Evolutionary conservation across 2,888 invertebrate genomes (phyloP).

Genomic region (Sialis fuliginosa): DNA sequence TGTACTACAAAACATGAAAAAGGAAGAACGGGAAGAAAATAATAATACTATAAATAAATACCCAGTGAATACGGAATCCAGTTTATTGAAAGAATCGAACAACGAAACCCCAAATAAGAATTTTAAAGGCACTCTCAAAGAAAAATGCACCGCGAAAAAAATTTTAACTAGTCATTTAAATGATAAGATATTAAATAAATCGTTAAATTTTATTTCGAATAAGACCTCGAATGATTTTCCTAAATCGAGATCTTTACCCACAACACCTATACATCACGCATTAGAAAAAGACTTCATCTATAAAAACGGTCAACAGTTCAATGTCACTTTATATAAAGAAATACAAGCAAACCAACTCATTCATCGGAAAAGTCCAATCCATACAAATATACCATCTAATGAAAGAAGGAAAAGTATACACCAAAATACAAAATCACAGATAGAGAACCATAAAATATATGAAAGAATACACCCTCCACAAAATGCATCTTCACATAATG

Average conservation of each 20-base stretch:
- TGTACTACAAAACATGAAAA: slow-evolving; percentile 14
- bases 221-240: too few relatives aligned
- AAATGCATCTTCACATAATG: too few relatives aligned
- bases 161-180: slow-evolving; percentile 4
- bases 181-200: slow-evolving; percentile 7
- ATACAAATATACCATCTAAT: too few relatives aligned
- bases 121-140: slow-evolving; percentile 5
- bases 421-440: too few relatives aligned
- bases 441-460: too few relatives aligned
- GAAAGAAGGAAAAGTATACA: too few relatives aligned
- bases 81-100: slow-evolving; percentile 2
- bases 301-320: not conserved
- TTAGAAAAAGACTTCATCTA: not conserved
- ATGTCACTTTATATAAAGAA: not conserved
- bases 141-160: slow-evolving; percentile 28
- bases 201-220: not conserved
- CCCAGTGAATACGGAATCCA: slow-evolving; percentile 26
- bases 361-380: not conserved
- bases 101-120: slow-evolving; percentile 5
- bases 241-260: not conserved
- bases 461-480: too few relatives aligned
- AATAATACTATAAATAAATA: slow-evolving; percentile 22
- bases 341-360: not conserved
- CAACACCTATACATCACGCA: not conserved
- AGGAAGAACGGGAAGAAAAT: slow-evolving; percentile 22